These are phyloP conservation scores for Sebastes steindachneri DNA, from an alignment of 2,797 vertebrate species.

Conservation along the genomic window DNA sequence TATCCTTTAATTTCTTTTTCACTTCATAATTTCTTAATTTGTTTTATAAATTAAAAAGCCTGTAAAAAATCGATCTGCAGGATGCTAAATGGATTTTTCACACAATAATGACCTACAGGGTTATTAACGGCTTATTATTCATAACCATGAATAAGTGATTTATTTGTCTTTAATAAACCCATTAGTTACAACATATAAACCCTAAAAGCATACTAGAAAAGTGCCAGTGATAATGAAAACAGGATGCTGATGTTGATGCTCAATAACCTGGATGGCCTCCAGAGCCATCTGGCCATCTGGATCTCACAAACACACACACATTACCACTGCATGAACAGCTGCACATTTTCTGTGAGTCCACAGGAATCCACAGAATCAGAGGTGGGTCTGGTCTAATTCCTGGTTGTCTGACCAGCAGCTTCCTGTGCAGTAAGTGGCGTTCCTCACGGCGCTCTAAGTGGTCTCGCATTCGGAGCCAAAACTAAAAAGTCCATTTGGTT, in stretches of 20 bases:
- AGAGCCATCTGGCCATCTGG: slow-evolving; percentile 55
- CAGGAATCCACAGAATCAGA: slow-evolving; percentile 26
- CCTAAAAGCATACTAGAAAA: neutral
- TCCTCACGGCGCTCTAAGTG: slow-evolving; percentile 55
- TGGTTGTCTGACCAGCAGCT: slow-evolving; percentile 46
- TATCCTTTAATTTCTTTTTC: too few relatives aligned
- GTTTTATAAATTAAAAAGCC: too few relatives aligned
- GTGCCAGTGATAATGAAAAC: neutral
- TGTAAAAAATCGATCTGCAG: too few relatives aligned
- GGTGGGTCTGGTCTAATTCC: slow-evolving; percentile 42
- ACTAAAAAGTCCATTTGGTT: slow-evolving; percentile 67
- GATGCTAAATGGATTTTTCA: too few relatives aligned
- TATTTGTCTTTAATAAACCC: slow-evolving; percentile 18
- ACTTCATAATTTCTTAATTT: too few relatives aligned
- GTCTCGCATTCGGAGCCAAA: slow-evolving; percentile 35
- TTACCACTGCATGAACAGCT: slow-evolving; percentile 22
- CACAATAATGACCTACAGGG: too few relatives aligned
- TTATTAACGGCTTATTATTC: too few relatives aligned
- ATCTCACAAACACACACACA: neutral
- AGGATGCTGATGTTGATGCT: slow-evolving; percentile 27
- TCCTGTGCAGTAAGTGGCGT: slow-evolving; percentile 46
- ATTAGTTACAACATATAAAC: slow-evolving; percentile 13
- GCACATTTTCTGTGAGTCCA: neutral
- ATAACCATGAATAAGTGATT: neutral
- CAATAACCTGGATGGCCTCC: slow-evolving; percentile 42